Evolutionary conservation across 23 tunicate species (phyloP), one percentile per base, ranked within the genome.

Genomic region (Corella eumyota): DNA sequence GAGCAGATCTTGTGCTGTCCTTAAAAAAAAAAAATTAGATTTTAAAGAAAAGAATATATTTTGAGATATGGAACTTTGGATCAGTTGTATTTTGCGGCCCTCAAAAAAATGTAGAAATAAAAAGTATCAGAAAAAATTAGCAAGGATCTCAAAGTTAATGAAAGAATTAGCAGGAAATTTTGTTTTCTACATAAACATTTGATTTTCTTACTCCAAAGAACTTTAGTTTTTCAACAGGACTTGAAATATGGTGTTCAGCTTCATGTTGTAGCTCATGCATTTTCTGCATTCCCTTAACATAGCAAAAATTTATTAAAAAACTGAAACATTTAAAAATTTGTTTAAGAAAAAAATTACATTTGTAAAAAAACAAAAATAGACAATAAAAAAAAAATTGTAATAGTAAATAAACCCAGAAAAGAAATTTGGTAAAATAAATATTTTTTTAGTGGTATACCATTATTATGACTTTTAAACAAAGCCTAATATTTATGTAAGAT

Each of bases 191-290:
- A 23, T 6, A 52, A 19, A 52, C 24, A 19, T n/a, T 21, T 52
- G 58, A 6, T 52, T 23, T 13, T n/a, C 71, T 53, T 35, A 76
- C 92, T 13, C 71, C 40, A 57, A 75, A 75, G 34, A 74, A 63
- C 55, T 70, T 70, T 27, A 84, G 45, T 49, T 62, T 75, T 27
- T 75, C 76, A 21, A 75, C 81, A 0, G 94, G 94, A 26, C 94
- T 84, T 34, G 62, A 61, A 25, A 66, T 69, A 54, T 63, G 77
- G 25, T 69, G 69, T 46, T 84, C 92, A 0, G 81, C 71, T 65
- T 82, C 94, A 32, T 77, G 77, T 32, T 84, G 94, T 25, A 84
- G 30, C 37, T 84, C 94, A 19, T 74, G 83, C 94, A 84, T 84
- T 44, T 69, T 75, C 73, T 84, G 81, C 24, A 68, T 48, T 2